Evolutionary conservation across 1,140 invertebrate genomes (phyloP).

Genomic region (Drosophila santomea): DNA sequence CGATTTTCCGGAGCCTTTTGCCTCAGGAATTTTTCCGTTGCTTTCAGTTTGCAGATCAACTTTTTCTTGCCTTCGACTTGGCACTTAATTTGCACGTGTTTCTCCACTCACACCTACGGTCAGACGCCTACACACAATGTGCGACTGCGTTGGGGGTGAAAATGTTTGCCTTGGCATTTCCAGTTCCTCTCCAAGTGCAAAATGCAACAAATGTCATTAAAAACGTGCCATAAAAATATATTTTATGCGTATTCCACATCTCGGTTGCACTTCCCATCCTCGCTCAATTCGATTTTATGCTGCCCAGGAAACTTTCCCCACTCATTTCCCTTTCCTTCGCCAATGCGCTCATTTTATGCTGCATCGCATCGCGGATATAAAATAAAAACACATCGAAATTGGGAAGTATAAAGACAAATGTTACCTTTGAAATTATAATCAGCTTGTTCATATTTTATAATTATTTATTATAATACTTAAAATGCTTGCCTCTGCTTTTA

Average conservation of each 20-base stretch:
- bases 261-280: slow-evolving; percentile 28
- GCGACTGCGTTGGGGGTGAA: neutral
- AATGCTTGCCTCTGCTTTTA: no score
- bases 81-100: slow-evolving; percentile 25
- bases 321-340: slow-evolving; percentile 10
- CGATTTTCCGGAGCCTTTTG: slow-evolving; percentile 19
- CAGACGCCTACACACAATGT: slow-evolving; percentile 37
- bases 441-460: neutral
- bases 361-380: slow-evolving; percentile 64
- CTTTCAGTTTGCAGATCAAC: slow-evolving; percentile 23
- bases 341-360: slow-evolving; percentile 66
- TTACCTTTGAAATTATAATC: neutral
- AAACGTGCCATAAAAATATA: slow-evolving; percentile 78
- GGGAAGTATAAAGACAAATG: neutral
- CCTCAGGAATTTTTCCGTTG: slow-evolving; percentile 23
- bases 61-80: slow-evolving; percentile 35
- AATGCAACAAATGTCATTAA: slow-evolving; percentile 83
- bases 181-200: slow-evolving; percentile 53
- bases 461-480: neutral
- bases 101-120: slow-evolving; percentile 32
- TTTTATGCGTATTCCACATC: slow-evolving; percentile 61
- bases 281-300: slow-evolving; percentile 47
- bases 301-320: slow-evolving; percentile 30
- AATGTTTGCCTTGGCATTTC: neutral
- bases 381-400: slow-evolving; percentile 25